A percentile compares a stretch with the other conserved stretches of the same genome.
These are phyloP conservation scores for Cryptosula pallasiana DNA, from an alignment of 2,888 invertebrate genomes.

Conservation along the genomic window DNA sequence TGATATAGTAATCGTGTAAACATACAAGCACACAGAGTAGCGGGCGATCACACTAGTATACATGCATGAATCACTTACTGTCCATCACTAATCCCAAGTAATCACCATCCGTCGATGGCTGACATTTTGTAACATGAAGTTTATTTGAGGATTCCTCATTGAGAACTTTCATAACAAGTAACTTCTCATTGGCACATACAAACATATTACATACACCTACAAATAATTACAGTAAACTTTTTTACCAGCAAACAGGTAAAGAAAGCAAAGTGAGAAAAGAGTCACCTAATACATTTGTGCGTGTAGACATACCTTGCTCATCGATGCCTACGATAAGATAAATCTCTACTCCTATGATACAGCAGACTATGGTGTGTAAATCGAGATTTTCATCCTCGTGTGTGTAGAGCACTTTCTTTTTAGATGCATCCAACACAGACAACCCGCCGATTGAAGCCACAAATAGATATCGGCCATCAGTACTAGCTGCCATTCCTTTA, in stretches of 20 bases:
- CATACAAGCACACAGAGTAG: no score
- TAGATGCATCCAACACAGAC: slow-evolving; percentile 35
- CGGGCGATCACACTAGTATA: no score
- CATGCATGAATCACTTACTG: slow-evolving; percentile 38
- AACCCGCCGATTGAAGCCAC: slow-evolving; percentile 42
- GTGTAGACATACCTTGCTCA: slow-evolving; percentile 41
- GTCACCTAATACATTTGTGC: slow-evolving; percentile 7
- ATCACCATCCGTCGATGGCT: slow-evolving; percentile 40
- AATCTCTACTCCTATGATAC: slow-evolving; percentile 33
- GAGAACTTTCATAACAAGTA: slow-evolving; percentile 37
- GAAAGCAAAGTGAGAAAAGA: not conserved
- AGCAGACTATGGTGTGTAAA: slow-evolving; percentile 34
- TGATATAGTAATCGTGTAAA: no score
- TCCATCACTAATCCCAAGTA: slow-evolving; percentile 41
- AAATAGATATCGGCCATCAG: slow-evolving; percentile 42
- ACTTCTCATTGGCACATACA: slow-evolving; percentile 35
- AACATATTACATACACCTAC: slow-evolving; percentile 39
- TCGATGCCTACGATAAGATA: slow-evolving; percentile 39
- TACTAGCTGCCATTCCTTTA: slow-evolving; percentile 34
- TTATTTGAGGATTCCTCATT: slow-evolving; percentile 36
- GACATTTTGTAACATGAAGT: slow-evolving; percentile 36
- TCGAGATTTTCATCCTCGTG: slow-evolving; percentile 44
- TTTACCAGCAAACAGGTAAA: not conserved
- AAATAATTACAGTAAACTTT: slow-evolving; percentile 27
- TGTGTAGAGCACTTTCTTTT: slow-evolving; percentile 32